A percentile compares a stretch with the other conserved stretches of the same genome.
These are phyloP conservation scores for Drymodes brunneopygia DNA, from an alignment of 2,113 vertebrate genomes.

Conservation along the genomic window DNA sequence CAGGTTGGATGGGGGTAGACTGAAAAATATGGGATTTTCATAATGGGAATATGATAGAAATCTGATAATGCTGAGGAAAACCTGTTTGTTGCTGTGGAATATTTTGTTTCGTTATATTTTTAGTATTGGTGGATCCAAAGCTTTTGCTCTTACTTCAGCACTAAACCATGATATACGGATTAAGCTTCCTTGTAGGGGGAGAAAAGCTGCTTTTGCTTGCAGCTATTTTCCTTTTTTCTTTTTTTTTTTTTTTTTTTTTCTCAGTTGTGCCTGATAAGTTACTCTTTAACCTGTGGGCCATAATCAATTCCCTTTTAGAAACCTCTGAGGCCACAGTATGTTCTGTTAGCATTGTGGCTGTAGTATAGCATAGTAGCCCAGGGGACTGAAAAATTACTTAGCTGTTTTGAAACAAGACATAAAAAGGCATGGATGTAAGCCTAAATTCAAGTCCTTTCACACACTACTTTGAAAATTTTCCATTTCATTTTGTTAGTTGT, in stretches of 20 bases:
- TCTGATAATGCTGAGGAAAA: neutral
- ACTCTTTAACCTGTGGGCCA: neutral
- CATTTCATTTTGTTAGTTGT: neutral
- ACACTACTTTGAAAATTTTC: neutral
- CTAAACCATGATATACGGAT: accelerated
- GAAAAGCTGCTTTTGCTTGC: neutral
- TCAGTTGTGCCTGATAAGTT: neutral
- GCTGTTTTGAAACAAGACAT: neutral
- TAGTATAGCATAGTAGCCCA: neutral
- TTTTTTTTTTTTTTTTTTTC: too few relatives aligned
- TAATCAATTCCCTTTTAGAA: neutral
- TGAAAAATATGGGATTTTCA: accelerated
- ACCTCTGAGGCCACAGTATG: neutral
- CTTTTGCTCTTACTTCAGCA: neutral
- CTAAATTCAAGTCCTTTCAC: neutral
- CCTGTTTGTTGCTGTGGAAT: neutral
- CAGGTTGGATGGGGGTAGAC: neutral
- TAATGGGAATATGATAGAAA: neutral
- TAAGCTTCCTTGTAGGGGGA: neutral
- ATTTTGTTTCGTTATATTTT: neutral
- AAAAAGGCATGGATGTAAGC: neutral
- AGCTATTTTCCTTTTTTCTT: neutral
- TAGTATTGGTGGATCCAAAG: neutral
- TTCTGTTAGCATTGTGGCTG: neutral
- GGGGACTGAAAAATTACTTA: neutral